Evolutionary conservation across 1,140 invertebrate genomes (phyloP).

Genomic region (Drosophila truncata): DNA sequence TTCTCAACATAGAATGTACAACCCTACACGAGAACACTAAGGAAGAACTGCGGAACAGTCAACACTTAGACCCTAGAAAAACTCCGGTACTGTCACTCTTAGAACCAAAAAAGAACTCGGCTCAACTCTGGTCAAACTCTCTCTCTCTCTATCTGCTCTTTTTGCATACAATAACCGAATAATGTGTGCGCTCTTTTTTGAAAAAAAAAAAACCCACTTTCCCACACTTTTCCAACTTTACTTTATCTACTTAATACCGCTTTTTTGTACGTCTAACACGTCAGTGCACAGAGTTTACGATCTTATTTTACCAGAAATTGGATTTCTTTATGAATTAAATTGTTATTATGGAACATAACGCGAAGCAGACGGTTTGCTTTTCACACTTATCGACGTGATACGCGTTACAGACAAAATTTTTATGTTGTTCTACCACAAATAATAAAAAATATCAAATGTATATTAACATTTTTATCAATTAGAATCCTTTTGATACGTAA

Average conservation of each 20-base stretch:
- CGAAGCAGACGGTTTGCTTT: neutral
- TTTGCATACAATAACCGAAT: neutral
- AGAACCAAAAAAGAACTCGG: conserved; percentile 1
- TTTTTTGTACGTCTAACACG: conserved; percentile 18
- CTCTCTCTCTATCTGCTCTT: conserved; percentile 2
- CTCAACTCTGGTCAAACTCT: conserved; percentile 1
- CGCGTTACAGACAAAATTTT: neutral
- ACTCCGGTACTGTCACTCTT: conserved; percentile 2
- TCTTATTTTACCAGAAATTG: neutral
- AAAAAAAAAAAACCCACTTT: neutral
- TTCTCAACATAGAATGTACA: conserved; percentile 10
- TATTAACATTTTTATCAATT: neutral
- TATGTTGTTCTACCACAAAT: conserved; percentile 23
- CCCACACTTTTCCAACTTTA: conserved; percentile 15
- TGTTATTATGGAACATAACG: neutral
- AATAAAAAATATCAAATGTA: conserved; percentile 2
- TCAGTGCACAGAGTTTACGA: conserved; percentile 1
- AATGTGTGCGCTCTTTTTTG: conserved; percentile 1
- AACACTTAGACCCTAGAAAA: neutral
- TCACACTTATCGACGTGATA: neutral
- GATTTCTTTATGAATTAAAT: neutral
- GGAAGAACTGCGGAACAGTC: neutral
- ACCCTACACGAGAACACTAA: conserved; percentile 2
- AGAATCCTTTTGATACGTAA: neutral
- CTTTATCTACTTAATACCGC: conserved; percentile 7